A percentile compares a stretch with the other conserved stretches of the same genome.
Conservation (phyloP, 2,888 invertebrate species). For the Ramazzottius varieornatus region DNA sequence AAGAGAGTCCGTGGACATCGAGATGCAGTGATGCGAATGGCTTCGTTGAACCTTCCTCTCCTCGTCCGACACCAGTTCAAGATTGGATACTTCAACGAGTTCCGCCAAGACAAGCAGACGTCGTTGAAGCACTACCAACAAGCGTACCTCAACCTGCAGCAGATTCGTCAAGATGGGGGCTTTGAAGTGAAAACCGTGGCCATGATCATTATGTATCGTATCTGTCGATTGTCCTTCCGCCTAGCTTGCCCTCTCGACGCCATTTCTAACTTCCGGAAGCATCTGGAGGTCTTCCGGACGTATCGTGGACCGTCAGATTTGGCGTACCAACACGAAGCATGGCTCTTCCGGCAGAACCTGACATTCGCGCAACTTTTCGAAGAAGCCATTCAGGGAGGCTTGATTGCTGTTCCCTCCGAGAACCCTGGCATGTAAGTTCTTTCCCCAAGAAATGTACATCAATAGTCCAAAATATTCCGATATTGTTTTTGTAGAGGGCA, state of each 20-base stretch:
- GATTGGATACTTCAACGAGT: constrained; percentile 73
- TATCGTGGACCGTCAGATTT: constrained; percentile 49
- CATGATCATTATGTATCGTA: constrained; percentile 62
- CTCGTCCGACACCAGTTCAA: constrained; percentile 83
- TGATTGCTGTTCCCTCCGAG: constrained; percentile 76
- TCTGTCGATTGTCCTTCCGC: constrained; percentile 65
- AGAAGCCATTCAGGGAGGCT: constrained; percentile 65
- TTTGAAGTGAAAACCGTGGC: constrained; percentile 81
- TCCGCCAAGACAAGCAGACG: constrained; percentile 59
- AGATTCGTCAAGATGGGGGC: constrained; percentile 60
- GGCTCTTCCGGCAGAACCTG: constrained; percentile 63
- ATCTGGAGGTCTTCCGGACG: constrained; percentile 57
- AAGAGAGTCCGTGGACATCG: neutral
- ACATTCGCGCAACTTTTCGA: constrained; percentile 79
- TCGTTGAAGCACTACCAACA: constrained; percentile 46
- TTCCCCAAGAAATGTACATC: too few relatives aligned
- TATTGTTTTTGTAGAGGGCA: too few relatives aligned
- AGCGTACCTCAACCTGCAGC: constrained; percentile 65
- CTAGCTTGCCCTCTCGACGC: constrained; percentile 72
- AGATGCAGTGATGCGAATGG: neutral
- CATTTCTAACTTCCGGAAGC: constrained; percentile 69
- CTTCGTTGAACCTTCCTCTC: neutral
- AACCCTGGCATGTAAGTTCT: constrained; percentile 71
- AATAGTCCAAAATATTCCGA: too few relatives aligned
- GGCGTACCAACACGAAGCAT: constrained; percentile 76